Percentiles rank a stretch among this genome's conserved stretches.
Conservation (phyloP, 2,888 invertebrate species). For the Aricia artaxerxes region DNA sequence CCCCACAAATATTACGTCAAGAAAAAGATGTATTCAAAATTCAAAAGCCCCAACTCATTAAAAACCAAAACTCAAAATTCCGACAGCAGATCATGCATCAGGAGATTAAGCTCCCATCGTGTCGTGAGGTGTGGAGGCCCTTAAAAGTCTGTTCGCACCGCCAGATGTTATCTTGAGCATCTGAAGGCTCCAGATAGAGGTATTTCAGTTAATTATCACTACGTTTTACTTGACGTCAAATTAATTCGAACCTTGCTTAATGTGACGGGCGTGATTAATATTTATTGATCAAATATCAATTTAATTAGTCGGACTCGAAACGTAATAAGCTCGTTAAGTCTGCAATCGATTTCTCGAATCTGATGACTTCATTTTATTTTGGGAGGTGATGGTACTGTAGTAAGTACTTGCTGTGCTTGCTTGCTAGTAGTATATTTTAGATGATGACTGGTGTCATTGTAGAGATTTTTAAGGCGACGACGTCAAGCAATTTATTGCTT, state of each 20-base stretch:
- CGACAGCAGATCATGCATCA: not conserved
- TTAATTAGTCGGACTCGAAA: slow-evolving; percentile 22
- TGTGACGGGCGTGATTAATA: slow-evolving; percentile 26
- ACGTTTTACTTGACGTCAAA: slow-evolving; percentile 26
- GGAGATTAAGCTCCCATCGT: slow-evolving; percentile 15
- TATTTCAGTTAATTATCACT: slow-evolving; percentile 31
- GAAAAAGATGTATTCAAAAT: no score
- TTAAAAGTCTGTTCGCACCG: slow-evolving; percentile 22
- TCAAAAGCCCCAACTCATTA: not conserved
- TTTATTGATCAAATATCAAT: slow-evolving; percentile 19
- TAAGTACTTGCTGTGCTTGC: no score
- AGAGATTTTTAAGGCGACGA: not conserved
- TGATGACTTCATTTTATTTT: not conserved
- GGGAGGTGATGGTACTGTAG: not conserved
- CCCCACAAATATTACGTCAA: no score
- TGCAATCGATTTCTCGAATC: not conserved
- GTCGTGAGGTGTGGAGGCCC: slow-evolving; percentile 1
- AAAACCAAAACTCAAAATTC: slow-evolving; percentile 11
- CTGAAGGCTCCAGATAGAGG: slow-evolving; percentile 31
- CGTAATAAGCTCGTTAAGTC: slow-evolving; percentile 1
- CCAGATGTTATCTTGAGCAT: slow-evolving; percentile 32
- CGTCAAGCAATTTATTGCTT: no score
- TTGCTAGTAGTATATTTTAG: not conserved
- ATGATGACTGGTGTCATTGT: not conserved
- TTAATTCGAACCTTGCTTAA: slow-evolving; percentile 20